Evolutionary conservation across 1,140 invertebrate species (phyloP), one percentile per base, ranked within the genome.

Genomic region (Drosophila varians): DNA sequence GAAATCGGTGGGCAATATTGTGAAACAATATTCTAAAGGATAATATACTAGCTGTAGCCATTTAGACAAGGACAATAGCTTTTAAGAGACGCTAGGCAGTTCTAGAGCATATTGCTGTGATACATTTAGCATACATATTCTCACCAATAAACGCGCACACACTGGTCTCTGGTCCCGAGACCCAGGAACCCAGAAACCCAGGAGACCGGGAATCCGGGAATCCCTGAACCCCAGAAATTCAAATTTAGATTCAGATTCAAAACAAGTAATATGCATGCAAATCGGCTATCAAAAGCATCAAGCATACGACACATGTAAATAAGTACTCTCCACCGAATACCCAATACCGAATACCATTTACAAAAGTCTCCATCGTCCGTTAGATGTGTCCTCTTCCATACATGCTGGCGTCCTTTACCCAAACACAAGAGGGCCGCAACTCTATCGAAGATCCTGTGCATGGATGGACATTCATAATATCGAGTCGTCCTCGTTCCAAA

Each of bases 71-170:
- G 80, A 86, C 60, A 77, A 77, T 87, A 87, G 82, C 69, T 82
- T 47, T 52, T 82, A 87, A 88, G 83, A 70, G 57, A 77, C 55
- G 74, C 61, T 84, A 87, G 77, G 77, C 69, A 87, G 77, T 87
- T 87, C 82, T 71, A 87, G 82, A 87, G 82, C 82, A 87, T 87
- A 87, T 74, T 82, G 82, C 82, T 87, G 82, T 87, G 82, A 87
- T 87, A 87, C 73, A 87, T 87, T 87, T 87, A 87, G 82, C 82
- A 80, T 87, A 86, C 72, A 86, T 68, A 65, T 76, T 66, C n/a
- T 55, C 68, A 76, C 65, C 38, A 28, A 62, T 43, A 64, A 75
- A 53, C 72, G 64, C 51, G 62, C 62, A n/a, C n/a, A 53, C 54
- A 47, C 42, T 54, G 55, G 48, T 18, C 38, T 21, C 16, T 8